A percentile compares a stretch with the other conserved stretches of the same genome.
These are phyloP conservation scores for Phrynosoma blainvillii DNA, from an alignment of 2,113 vertebrate species.

Conservation along the genomic window DNA sequence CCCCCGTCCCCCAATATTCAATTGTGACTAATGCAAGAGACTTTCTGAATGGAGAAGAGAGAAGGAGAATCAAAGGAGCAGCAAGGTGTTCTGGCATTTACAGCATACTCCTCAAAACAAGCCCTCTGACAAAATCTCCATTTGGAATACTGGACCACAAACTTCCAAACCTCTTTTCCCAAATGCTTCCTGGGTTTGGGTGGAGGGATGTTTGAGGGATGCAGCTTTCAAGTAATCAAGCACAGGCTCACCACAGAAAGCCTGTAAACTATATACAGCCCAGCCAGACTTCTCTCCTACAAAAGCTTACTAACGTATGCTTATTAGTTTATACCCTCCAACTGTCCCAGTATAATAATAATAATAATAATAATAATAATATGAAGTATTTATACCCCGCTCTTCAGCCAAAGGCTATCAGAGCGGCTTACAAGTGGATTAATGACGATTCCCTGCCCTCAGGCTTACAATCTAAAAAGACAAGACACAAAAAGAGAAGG, in stretches of 20 bases:
- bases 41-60: neutral
- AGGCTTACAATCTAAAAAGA: no score
- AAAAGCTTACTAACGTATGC: neutral
- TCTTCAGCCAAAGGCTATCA: no score
- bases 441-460: no score
- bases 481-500: no score
- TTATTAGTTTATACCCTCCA: no score
- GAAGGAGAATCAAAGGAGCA: neutral
- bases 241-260: neutral
- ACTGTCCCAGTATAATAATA: no score
- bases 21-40: conserved; percentile 28
- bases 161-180: neutral
- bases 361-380: no score
- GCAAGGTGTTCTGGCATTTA: neutral
- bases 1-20: neutral
- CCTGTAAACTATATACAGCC: neutral
- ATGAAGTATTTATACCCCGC: no score
- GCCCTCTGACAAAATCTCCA: neutral
- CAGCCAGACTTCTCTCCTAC: neutral
- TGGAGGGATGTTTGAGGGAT: neutral
- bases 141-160: neutral
- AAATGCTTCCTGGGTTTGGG: neutral
- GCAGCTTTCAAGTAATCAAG: neutral
- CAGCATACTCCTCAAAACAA: neutral
- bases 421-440: no score